Conservation (phyloP, 2,113 vertebrate genomes). For the Neotoma lepida region DNA sequence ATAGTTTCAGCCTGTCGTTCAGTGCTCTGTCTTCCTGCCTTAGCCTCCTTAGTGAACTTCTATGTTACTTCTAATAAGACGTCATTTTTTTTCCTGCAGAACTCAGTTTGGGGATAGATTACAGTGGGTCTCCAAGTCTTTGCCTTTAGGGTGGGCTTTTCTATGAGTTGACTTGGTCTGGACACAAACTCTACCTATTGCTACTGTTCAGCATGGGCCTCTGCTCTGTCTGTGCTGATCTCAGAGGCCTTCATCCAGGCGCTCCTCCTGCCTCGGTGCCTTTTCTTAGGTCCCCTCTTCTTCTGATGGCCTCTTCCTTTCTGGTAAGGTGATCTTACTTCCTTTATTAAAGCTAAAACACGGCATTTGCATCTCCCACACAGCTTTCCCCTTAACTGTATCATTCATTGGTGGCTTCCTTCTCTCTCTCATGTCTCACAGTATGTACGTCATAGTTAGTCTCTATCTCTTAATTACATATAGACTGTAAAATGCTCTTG, state of each 20-base stretch:
- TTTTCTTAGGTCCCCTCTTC: not conserved
- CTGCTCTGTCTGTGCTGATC: not conserved
- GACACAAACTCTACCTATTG: not conserved
- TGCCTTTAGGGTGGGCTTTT: slow-evolving; percentile 2
- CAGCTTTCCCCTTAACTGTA: not conserved
- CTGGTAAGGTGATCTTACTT: not conserved
- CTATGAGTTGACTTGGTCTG: slow-evolving; percentile 26
- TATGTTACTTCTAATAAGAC: slow-evolving; percentile 57
- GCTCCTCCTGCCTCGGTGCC: not conserved
- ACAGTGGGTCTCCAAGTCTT: slow-evolving; percentile 35
- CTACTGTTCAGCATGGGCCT: not conserved
- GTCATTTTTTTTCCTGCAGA: slow-evolving; percentile 35
- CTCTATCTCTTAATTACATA: not conserved
- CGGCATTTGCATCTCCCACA: not conserved
- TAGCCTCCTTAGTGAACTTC: not conserved
- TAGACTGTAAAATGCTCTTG: slow-evolving; percentile 32
- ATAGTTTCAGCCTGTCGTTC: not conserved
- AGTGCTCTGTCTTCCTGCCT: not conserved
- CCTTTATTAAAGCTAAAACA: slow-evolving; percentile 9
- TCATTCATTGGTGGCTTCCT: not conserved
- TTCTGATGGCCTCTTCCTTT: slow-evolving; percentile 4
- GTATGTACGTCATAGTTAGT: not conserved
- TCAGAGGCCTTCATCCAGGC: not conserved
- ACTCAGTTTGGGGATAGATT: slow-evolving; percentile 50
- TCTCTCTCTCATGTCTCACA: slow-evolving; percentile 5